Base-by-base conservation (phyloP, 2,888 invertebrate genomes). In the Melolontha melolontha region DNA sequence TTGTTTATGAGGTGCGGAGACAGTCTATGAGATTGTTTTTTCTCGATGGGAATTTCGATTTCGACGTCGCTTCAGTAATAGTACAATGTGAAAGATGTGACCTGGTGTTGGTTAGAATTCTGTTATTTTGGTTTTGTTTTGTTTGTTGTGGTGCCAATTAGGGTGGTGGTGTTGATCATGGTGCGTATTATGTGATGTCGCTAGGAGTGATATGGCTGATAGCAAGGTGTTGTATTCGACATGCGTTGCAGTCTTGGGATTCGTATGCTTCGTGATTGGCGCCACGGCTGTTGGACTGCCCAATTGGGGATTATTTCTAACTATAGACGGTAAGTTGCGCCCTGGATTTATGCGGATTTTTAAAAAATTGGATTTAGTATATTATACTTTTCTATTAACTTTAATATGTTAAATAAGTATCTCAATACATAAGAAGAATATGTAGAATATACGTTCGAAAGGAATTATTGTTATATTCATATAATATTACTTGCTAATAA, bases 221-320 rank as follows among this genome's bases (percentile, higher is more conserved):
- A 86, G 86, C 79, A 90, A 89, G 84, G 88, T 88, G 78, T 84
- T 89, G 79, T 90, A 90, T 85, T 89, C 90, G 75, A 87, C 89
- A 83, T 87, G 87, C 77, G 90, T 91, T 74, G 90, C 90, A 70
- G 85, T 88, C 74, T 85, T 91, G 75, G 92, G 92, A 79, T 92
- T 93, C 82, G 87, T 92, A 74, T 92, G 92, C 80, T 92, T 94
- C 80, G 90, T 92, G 71, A 87, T 95, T 75, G 93, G 94, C 77
- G 92, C 93, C 68, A 90, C 93, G 49, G 92, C 94, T 59, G 90
- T 94, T 62, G 93, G 92, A 72, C 87, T 94, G 78, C 95, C 95
- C 54, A 89, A 92, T 78, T 95, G 95, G 95, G 95, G 94, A 71
- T 91, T 93, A 82, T 95, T 92, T 84, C 89, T 89, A 79, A 91